Conservation (phyloP, 2,888 invertebrate genomes). For the Drosophila suboccidentalis region DNA sequence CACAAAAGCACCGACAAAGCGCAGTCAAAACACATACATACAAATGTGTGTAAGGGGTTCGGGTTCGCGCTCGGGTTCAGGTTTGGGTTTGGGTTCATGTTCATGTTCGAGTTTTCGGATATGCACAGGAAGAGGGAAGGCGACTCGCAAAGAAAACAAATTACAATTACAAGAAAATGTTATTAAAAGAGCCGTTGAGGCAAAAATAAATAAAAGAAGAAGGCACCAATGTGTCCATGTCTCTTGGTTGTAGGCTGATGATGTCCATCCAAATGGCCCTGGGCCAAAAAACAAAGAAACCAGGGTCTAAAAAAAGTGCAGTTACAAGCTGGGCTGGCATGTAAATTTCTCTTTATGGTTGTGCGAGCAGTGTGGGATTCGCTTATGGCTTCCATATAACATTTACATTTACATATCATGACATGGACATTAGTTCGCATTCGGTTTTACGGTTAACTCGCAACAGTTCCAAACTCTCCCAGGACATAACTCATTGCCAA, state of each 20-base stretch:
- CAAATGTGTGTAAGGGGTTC: constrained; percentile 5
- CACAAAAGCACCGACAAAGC: constrained; percentile 74
- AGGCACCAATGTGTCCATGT: constrained; percentile 30
- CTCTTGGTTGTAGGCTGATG: constrained; percentile 55
- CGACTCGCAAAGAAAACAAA: constrained; percentile 70
- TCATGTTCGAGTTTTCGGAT: constrained; percentile 26
- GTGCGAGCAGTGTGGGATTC: constrained; percentile 65
- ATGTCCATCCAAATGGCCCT: constrained; percentile 66
- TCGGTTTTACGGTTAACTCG: constrained; percentile 35
- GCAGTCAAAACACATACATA: constrained; percentile 41
- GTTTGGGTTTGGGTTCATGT: no score
- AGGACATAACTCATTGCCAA: constrained; percentile 68
- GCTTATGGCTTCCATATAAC: constrained; percentile 66
- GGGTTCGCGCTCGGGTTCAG: background rate
- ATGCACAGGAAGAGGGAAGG: constrained; percentile 39
- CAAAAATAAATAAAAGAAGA: constrained; percentile 67
- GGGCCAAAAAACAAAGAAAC: constrained; percentile 50
- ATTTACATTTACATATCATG: constrained; percentile 71
- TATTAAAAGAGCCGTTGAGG: constrained; percentile 77
- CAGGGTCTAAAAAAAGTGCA: constrained; percentile 37
- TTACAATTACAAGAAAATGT: constrained; percentile 84
- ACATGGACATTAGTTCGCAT: constrained; percentile 55
- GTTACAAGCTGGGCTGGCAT: constrained; percentile 58
- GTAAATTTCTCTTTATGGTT: constrained; percentile 77
- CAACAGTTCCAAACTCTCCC: constrained; percentile 44